Evolutionary conservation across 2,113 vertebrate species (phyloP).

Genomic region (Polypterus senegalus): DNA sequence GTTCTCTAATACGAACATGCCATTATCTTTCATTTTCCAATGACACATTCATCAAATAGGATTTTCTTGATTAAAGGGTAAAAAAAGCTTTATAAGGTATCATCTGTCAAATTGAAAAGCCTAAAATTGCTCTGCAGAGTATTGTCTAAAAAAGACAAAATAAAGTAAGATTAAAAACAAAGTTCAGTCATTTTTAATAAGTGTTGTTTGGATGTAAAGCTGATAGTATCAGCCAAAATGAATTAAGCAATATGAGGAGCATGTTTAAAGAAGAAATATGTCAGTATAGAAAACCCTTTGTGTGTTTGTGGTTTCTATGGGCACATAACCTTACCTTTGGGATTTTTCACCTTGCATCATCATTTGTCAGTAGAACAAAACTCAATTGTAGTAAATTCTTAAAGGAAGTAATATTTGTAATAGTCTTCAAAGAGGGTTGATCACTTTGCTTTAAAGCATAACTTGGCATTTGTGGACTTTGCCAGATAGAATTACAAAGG

Average conservation of each 20-base stretch:
- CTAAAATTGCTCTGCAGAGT: background rate
- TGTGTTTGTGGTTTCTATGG: slow-evolving; percentile 30
- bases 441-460: slow-evolving; percentile 34
- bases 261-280: slow-evolving; percentile 1
- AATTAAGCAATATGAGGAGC: background rate
- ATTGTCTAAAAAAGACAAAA: too few relatives aligned
- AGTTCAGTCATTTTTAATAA: too few relatives aligned
- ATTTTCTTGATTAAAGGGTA: slow-evolving; percentile 3
- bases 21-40: background rate
- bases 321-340: slow-evolving; percentile 45
- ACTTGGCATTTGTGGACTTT: slow-evolving; percentile 28
- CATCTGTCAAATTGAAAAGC: slow-evolving; percentile 6
- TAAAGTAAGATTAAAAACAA: too few relatives aligned
- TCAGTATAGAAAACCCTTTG: slow-evolving; percentile 22
- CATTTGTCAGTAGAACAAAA: slow-evolving; percentile 29
- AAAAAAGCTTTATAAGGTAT: slow-evolving; percentile 5
- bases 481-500: slow-evolving; percentile 31
- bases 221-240: too few relatives aligned
- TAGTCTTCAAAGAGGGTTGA: slow-evolving; percentile 29
- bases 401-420: slow-evolving; percentile 23
- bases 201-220: too few relatives aligned
- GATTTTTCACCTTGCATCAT: slow-evolving; percentile 43
- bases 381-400: slow-evolving; percentile 27
- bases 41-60: slow-evolving; percentile 1
- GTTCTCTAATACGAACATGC: too few relatives aligned